Conservation (phyloP, 2,113 vertebrate genomes). For the Dasypus novemcinctus region DNA sequence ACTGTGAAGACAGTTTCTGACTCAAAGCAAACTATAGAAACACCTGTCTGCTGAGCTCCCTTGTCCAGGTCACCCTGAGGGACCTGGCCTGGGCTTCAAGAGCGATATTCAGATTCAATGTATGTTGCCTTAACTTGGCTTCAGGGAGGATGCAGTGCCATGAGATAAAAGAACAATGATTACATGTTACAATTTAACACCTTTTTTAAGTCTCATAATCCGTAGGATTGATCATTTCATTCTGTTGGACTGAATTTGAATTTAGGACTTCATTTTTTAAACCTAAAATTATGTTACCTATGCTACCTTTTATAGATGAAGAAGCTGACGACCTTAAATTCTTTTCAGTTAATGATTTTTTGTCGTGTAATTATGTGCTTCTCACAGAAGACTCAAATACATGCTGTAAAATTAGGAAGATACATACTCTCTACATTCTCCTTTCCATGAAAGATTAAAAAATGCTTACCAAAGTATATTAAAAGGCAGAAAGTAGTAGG, state of each 20-base stretch:
- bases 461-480: background rate
- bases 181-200: background rate
- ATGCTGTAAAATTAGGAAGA: background rate
- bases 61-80: background rate
- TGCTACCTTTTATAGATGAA: background rate
- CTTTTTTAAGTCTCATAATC: background rate
- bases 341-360: background rate
- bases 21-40: background rate
- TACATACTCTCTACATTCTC: background rate
- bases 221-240: background rate
- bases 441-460: background rate
- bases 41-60: background rate
- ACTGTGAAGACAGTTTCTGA: background rate
- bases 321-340: background rate
- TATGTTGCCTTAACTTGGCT: background rate
- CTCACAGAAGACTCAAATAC: background rate
- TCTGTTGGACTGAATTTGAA: background rate
- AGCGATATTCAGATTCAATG: background rate
- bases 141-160: background rate
- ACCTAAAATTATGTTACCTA: background rate
- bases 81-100: background rate
- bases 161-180: background rate
- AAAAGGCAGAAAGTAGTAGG: background rate
- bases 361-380: background rate
- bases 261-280: background rate